These are phyloP conservation scores for Ochropacha duplaris DNA, from an alignment of 2,888 invertebrate species.

Conservation along the genomic window DNA sequence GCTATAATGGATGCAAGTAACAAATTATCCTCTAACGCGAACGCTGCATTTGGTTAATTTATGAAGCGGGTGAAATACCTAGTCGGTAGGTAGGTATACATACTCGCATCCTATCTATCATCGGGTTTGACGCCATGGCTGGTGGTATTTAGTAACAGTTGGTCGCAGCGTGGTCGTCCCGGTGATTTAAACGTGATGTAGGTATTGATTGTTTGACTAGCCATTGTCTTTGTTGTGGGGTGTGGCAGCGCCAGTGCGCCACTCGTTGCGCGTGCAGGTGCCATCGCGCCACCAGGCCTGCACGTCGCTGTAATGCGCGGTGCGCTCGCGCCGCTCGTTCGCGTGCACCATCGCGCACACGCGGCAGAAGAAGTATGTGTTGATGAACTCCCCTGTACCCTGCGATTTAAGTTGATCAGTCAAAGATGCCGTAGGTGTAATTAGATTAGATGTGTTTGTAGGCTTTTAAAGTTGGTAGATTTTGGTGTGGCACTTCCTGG, in stretches of 20 bases:
- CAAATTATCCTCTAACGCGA: neutral
- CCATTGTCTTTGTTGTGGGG: conserved; percentile 39
- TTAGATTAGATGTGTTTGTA: too few species aligned
- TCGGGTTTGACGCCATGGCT: neutral
- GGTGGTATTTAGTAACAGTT: neutral
- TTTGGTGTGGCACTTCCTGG: too few species aligned
- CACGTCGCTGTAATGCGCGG: conserved; percentile 88
- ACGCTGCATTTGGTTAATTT: neutral
- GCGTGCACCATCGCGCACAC: conserved; percentile 94
- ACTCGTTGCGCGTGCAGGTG: conserved; percentile 86
- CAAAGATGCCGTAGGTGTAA: too few species aligned
- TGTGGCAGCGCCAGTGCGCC: conserved; percentile 56
- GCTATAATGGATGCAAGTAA: neutral
- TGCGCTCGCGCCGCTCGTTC: conserved; percentile 66
- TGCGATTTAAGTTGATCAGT: conserved; percentile 45
- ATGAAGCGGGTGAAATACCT: neutral
- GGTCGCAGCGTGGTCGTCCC: neutral
- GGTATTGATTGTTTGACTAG: conserved; percentile 13
- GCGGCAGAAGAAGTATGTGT: conserved; percentile 97
- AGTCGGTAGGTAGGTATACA: neutral
- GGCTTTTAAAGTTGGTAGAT: too few species aligned
- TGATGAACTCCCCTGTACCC: conserved; percentile 97
- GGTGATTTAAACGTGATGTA: too few species aligned
- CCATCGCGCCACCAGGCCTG: conserved; percentile 94
- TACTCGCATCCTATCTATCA: neutral